These are phyloP conservation scores for Thaumatotibia leucotreta DNA, from an alignment of 1,140 invertebrate species.

Conservation along the genomic window DNA sequence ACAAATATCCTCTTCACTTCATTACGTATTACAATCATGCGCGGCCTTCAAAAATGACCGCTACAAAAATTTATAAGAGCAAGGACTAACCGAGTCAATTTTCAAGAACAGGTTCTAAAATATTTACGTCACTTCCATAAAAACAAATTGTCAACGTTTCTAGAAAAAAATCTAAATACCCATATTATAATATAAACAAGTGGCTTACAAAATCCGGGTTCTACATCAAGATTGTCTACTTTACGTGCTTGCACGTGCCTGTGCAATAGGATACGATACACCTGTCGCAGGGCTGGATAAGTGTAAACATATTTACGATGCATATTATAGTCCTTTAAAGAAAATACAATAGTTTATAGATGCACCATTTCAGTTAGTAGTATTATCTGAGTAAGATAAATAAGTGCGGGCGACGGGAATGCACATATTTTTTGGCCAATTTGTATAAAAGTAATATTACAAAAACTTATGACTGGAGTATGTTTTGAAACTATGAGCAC, in stretches of 20 bases:
- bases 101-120: constrained; percentile 3
- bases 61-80: constrained; percentile 43
- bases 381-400: too few species aligned
- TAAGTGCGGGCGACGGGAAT: too few species aligned
- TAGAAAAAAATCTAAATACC: background rate
- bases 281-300: background rate
- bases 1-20: constrained; percentile 46
- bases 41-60: constrained; percentile 39
- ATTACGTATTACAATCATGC: constrained; percentile 54
- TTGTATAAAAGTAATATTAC: too few species aligned
- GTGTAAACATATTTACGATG: background rate
- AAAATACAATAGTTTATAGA: too few species aligned
- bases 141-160: background rate
- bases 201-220: background rate
- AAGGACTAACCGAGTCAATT: constrained; percentile 32
- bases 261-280: background rate
- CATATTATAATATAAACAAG: background rate
- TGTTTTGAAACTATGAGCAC: too few species aligned
- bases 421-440: too few species aligned
- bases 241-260: background rate
- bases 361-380: too few species aligned
- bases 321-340: background rate
- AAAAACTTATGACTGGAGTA: too few species aligned
- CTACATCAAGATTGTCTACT: background rate
- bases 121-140: background rate